These are phyloP conservation scores for Agonopterix subpropinquella DNA, from an alignment of 2,888 invertebrate genomes.

Conservation along the genomic window DNA sequence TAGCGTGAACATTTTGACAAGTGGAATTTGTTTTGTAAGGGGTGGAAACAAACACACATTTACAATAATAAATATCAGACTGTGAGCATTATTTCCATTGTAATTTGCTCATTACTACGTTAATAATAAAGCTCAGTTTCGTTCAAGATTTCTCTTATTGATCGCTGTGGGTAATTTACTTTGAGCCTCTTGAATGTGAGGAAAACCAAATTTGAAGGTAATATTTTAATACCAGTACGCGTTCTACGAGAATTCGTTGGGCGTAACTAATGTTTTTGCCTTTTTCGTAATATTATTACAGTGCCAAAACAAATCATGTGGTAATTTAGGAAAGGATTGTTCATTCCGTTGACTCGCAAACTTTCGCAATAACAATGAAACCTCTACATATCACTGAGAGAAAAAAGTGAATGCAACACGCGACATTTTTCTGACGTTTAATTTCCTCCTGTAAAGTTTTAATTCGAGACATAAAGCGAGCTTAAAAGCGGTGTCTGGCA, in stretches of 20 bases:
- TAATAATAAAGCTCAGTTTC: not conserved
- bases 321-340: too few relatives aligned
- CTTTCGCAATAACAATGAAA: too few relatives aligned
- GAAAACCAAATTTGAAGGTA: not conserved
- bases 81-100: not conserved
- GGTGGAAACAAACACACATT: not conserved
- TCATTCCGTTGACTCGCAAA: too few relatives aligned
- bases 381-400: not conserved
- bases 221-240: not conserved
- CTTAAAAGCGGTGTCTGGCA: constrained; percentile 73
- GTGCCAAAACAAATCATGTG: too few relatives aligned
- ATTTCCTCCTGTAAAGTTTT: constrained; percentile 72
- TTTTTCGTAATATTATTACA: too few relatives aligned
- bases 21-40: constrained; percentile 61
- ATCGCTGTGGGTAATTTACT: not conserved
- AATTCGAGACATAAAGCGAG: constrained; percentile 69
- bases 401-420: constrained; percentile 22
- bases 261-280: too few relatives aligned
- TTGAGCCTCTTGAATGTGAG: not conserved
- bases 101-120: not conserved
- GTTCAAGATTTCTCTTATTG: not conserved
- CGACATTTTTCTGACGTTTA: constrained; percentile 61
- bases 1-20: constrained; percentile 69
- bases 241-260: too few relatives aligned
- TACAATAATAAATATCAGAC: not conserved